Evolutionary conservation across 92 coral and sea anemone species (phyloP), one percentile per base, ranked within the genome.

Genomic region (Phenganax stokvisi): DNA sequence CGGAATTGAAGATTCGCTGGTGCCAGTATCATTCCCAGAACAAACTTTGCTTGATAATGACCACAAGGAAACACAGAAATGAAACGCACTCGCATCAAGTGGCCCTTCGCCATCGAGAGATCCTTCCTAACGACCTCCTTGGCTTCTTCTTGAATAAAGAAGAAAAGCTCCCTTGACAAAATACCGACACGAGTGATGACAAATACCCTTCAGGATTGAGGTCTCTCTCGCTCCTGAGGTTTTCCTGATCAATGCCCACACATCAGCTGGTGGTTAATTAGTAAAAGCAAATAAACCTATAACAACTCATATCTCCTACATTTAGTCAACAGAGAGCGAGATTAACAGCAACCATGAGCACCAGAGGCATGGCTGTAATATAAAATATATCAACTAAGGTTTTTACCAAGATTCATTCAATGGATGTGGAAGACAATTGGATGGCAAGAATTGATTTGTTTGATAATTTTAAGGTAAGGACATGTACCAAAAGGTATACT

Each of bases 241-340:
- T 37, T n/a, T 37, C 73, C 73, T 51, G 73, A 12, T 64, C 70
- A 64, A 64, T 64, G 30, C 37, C 54, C 30, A 10, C 53, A 28
- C 73, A 68, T 27, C 80, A 16, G 64, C 31, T 57, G 80, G 80
- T 75, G 63, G 80, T 75, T 75, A 75, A 54, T 75, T 75, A 59
- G 51, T 75, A 51, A 56, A 75, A 55, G n/a, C 51, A 75, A 75
- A 75, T 47, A 10, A 56, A 31, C 62, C 25, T 53, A 16, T 53
- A 73, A n/a, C 8, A 56, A n/a, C 80, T 75, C 80, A 75, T 75
- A 20, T 75, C 57, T 56, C 80, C 25, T 54, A 1, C 80, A 10
- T 75, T 75, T 56, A 56, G 64, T 30, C 64, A 59, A 56, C 64
- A 56, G 64, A 30, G 11, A 44, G 8, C 64, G 67, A 37, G 60